A percentile compares a stretch with the other conserved stretches of the same genome.
Conservation (phyloP, 2,888 invertebrate species). For the Zaprionus lineosus region DNA sequence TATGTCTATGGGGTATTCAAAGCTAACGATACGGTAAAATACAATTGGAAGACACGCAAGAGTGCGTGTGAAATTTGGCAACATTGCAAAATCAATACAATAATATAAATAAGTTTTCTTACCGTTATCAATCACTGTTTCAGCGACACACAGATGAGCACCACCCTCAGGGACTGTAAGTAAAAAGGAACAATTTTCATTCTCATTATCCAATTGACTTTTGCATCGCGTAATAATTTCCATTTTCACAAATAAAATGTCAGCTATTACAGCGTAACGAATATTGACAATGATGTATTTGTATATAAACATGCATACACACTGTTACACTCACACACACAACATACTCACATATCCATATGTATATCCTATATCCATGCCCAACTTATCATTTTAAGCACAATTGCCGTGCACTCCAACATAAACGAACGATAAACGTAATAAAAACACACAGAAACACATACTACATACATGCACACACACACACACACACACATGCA, state of each 20-base stretch:
- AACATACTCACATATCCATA: too few species aligned
- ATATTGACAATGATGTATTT: slow-evolving; percentile 31
- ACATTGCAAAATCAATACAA: slow-evolving; percentile 17
- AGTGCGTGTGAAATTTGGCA: slow-evolving; percentile 1
- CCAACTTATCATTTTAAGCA: slow-evolving; percentile 9
- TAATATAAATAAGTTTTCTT: slow-evolving; percentile 25
- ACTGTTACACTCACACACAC: not conserved
- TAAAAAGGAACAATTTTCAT: slow-evolving; percentile 1
- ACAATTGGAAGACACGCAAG: not conserved
- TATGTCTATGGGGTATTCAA: slow-evolving; percentile 3
- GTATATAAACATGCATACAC: not conserved
- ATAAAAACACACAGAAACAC: slow-evolving; percentile 22
- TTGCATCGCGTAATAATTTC: slow-evolving; percentile 7
- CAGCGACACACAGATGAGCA: not conserved
- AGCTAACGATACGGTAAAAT: slow-evolving; percentile 12
- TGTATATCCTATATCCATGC: too few species aligned
- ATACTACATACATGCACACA: not conserved
- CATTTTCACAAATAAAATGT: slow-evolving; percentile 5
- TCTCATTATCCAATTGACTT: slow-evolving; percentile 13
- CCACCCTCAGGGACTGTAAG: not conserved
- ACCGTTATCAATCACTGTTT: slow-evolving; percentile 36
- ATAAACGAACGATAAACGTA: slow-evolving; percentile 44
- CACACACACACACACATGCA: not conserved
- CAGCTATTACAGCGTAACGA: slow-evolving; percentile 14
- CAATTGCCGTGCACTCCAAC: slow-evolving; percentile 44